Evolutionary conservation across 35 echinoderm and acorn worm species (phyloP).

Genomic region (Amphiura filiformis): DNA sequence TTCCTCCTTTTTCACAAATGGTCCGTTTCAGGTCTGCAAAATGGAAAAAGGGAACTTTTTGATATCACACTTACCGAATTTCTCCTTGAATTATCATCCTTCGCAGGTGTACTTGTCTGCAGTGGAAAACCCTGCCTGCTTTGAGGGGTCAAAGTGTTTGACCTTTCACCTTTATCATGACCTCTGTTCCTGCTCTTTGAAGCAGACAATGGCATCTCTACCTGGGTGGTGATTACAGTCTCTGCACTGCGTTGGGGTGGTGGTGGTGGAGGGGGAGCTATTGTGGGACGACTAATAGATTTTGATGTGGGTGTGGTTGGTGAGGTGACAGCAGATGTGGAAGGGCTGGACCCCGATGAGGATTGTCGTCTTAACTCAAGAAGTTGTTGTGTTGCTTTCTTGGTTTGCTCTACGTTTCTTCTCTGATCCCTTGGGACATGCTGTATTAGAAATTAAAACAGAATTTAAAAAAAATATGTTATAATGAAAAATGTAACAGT

Average conservation of each 20-base stretch:
- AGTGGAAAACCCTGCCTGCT: background rate
- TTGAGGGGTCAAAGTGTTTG: background rate
- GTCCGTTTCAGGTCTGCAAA: no score
- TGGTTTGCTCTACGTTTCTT: slow-evolving; percentile 66
- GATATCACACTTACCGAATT: background rate
- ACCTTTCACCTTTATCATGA: background rate
- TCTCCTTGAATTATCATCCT: background rate
- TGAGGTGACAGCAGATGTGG: background rate
- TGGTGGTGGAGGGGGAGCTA: background rate
- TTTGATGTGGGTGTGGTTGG: background rate
- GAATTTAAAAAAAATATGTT: no score
- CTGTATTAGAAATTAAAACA: slow-evolving; percentile 37
- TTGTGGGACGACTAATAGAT: background rate
- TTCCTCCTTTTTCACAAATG: no score
- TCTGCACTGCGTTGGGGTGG: slow-evolving; percentile 11
- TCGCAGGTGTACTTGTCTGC: background rate
- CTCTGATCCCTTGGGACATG: slow-evolving; percentile 89
- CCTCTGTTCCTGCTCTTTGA: background rate
- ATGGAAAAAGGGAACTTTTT: no score
- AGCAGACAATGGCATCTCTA: background rate
- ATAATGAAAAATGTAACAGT: no score
- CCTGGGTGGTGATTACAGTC: slow-evolving; percentile 3
- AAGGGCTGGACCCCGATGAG: slow-evolving; percentile 29
- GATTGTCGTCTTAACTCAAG: slow-evolving; percentile 53
- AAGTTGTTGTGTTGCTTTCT: slow-evolving; percentile 85